Evolutionary conservation across 2,888 invertebrate species (phyloP), one percentile per base, ranked within the genome.

Genomic region (Muschampia plurimacula): DNA sequence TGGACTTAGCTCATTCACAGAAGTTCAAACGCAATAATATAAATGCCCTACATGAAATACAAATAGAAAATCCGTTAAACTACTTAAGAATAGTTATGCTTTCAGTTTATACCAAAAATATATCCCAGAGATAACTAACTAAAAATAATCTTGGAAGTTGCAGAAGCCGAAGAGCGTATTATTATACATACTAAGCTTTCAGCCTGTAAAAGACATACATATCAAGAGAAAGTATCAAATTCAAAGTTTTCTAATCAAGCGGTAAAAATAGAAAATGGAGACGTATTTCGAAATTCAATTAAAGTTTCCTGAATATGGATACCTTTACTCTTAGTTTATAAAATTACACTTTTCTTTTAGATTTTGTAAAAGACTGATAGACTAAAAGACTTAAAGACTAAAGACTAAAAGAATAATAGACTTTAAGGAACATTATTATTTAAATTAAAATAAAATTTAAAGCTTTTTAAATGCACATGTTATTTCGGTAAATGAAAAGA

Each of bases 201-300:
- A 63, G 10, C 2, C 12, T 63, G 41, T 22, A 55, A n/a, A n/a
- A 55, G 15, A 22, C 22, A 22, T 22, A 55, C 41, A 63, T 59
- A 7, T 59, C 46, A 49, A 41, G 13, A 15, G n/a, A 55, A 67
- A 32, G n/a, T 67, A 41, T 12, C 22, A 57, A 36, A 57, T n/a
- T 41, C 7, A 55, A 67, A 67, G 22, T 57, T 67, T 65, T 65
- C 65, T 65, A 46, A 65, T 65, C 41, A 44, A 28, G 12, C 46
- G 46, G 13, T 49, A 46, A 10, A 46, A 46, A 65, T 65, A 65
- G 49, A 65, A 52, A 36, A 62, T 41, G 41, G 62, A n/a, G 36
- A 52, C 49, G 46, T 52, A 36, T 65, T 28, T 46, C 52, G n/a
- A 65, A 65, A 65, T 65, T 65, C 36, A 65, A 65, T 65, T 65